phyloP scores from a whole-genome alignment of 2,797 vertebrate species.

The Sebastiscus albofasciatus region DNA sequence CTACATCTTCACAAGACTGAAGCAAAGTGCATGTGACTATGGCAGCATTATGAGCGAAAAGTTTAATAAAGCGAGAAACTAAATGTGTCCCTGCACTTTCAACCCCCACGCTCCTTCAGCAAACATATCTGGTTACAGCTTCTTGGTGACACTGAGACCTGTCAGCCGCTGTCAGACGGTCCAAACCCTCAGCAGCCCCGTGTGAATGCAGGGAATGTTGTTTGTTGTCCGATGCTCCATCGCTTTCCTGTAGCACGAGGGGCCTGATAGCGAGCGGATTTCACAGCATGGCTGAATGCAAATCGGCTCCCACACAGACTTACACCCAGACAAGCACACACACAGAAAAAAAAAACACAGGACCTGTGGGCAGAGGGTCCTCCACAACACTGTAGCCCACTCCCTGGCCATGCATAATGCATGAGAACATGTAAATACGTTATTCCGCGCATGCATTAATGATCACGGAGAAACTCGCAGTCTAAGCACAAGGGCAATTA shows the following conservation, averaged over 20 bases:
- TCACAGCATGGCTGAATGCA: conserved; percentile 54
- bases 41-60: background rate
- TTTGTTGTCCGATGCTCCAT: conserved; percentile 50
- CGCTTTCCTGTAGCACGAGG: conserved; percentile 26
- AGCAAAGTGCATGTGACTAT: background rate
- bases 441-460: conserved; percentile 83
- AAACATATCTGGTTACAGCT: conserved; percentile 11
- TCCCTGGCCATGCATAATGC: conserved; percentile 77
- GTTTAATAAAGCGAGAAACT: background rate
- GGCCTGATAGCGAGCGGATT: conserved; percentile 19
- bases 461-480: conserved; percentile 77
- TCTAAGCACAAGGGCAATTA: conserved; percentile 80
- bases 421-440: conserved; percentile 85
- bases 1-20: background rate
- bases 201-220: conserved; percentile 12
- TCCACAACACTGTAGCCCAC: conserved; percentile 64
- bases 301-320: conserved; percentile 51
- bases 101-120: background rate
- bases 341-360: conserved; percentile 26
- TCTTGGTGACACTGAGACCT: conserved; percentile 11
- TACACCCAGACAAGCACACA: conserved; percentile 9
- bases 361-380: conserved; percentile 75
- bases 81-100: conserved; percentile 23
- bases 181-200: background rate
- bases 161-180: conserved; percentile 23